phyloP scores from a whole-genome alignment of 2,888 invertebrate genomes.

The Uropetala carovei region DNA sequence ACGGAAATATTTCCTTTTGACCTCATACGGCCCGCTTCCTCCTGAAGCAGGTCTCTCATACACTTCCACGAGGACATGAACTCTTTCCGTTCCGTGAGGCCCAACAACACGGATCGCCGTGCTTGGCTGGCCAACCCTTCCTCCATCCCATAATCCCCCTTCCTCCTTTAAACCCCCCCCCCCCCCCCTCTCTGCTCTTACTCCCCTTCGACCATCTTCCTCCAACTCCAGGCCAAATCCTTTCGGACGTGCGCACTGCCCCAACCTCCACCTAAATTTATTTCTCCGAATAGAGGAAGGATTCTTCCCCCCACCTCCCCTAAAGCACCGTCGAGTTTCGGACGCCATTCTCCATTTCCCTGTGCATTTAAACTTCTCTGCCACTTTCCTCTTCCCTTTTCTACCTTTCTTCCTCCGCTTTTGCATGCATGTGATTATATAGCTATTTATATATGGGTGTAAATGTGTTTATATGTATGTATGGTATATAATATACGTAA shows the following conservation, averaged over 20 bases:
- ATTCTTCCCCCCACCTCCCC: neutral
- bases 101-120: constrained; percentile 28
- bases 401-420: too few species aligned
- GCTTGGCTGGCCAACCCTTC: constrained; percentile 49
- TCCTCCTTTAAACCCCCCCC: neutral
- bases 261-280: too few species aligned
- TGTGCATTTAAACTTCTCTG: too few species aligned
- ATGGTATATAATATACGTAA: too few species aligned
- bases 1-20: constrained; percentile 32
- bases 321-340: too few species aligned
- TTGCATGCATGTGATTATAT: too few species aligned
- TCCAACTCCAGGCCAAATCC: neutral
- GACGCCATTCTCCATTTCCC: too few species aligned
- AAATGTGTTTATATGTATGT: too few species aligned
- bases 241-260: too few species aligned
- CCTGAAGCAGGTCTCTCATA: neutral
- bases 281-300: neutral
- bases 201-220: neutral
- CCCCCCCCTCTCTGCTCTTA: neutral
- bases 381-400: too few species aligned
- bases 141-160: constrained; percentile 2
- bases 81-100: neutral
- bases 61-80: constrained; percentile 39
- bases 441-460: too few species aligned
- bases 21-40: neutral